Base-by-base conservation (phyloP, 1,140 invertebrate genomes). In the Micrasema minimum region DNA sequence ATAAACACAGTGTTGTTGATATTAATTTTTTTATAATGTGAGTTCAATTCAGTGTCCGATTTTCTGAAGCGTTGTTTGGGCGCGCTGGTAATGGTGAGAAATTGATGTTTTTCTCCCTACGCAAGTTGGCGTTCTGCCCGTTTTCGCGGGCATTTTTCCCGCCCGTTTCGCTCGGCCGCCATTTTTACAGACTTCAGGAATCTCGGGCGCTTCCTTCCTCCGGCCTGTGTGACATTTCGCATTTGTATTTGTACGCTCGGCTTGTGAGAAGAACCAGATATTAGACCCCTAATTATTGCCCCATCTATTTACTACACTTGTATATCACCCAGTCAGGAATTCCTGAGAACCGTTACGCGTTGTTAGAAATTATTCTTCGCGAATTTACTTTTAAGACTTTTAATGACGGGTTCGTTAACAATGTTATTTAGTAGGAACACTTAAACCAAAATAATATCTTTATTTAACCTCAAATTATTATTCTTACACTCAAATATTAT, bases 141-240 rank as follows among this genome's bases (percentile, higher is more conserved):
- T 57, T 57, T 46, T 35, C 23, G 23, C 23, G 18, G 41, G 41
- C 41, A 46, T 64, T 64, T 64, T 46, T 22, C 41, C 59, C 16
- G 16, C 59, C 38, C 4, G n/a, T 45, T 64, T 46, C 11, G 18
- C 23, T 22, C 37, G 31, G 35, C 35, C 41, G 59, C 43, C 38
- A 64, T 64, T 64, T 64, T 64, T 64, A 64, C 59, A 64, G 59
- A 64, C 59, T 46, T 45, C 2, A 64, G 26, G 59, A 64, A 64
- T 64, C 59, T 46, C 20, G 22, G 9, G 22, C 41, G 59, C 43
- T 64, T 64, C 59, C 59, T 64, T 64, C 59, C 59, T 64, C 18
- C 23, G 45, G 14, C 12, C 26, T 4, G 55, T 23, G 48, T 41
- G 55, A 59, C 55, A 59, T 41, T 59, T 59, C 55, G 55, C 37